Percentiles rank a stretch among this genome's conserved stretches.
Conservation (phyloP, 1,140 invertebrate species). For the Zeugodacus cucurbitae region DNA sequence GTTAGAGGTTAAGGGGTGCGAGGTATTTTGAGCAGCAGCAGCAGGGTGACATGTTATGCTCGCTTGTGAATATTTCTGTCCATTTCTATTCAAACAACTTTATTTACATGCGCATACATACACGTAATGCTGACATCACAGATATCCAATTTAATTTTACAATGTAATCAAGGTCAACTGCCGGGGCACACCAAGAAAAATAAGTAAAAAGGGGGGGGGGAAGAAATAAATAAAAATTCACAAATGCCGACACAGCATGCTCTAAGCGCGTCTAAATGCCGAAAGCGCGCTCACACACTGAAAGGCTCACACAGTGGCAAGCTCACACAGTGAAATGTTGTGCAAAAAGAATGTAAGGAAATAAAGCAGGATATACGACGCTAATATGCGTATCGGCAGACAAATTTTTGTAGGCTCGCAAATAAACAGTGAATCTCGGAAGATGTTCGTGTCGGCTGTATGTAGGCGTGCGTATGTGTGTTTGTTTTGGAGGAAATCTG, state of each 20-base stretch:
- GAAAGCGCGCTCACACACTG: not conserved
- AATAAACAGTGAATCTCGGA: not conserved
- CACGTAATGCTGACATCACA: not conserved
- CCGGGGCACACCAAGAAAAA: not conserved
- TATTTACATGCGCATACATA: not conserved
- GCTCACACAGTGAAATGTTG: not conserved
- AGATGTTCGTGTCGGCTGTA: not conserved
- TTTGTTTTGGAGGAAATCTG: not conserved
- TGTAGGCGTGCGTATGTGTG: not conserved
- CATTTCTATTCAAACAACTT: not conserved
- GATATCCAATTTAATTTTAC: constrained; percentile 34
- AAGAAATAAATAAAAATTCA: not conserved
- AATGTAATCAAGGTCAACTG: constrained; percentile 13
- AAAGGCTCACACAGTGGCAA: no score
- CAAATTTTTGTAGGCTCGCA: not conserved
- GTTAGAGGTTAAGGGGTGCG: no score
- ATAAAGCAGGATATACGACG: not conserved
- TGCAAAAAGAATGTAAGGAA: not conserved
- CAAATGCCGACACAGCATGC: not conserved
- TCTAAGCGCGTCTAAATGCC: not conserved
- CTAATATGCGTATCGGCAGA: constrained; percentile 3
- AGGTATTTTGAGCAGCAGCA: no score
- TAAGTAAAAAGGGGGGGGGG: not conserved
- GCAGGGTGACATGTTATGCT: no score
- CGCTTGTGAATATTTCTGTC: no score